Evolutionary conservation across 2,888 invertebrate species (phyloP), one percentile per base, ranked within the genome.

Genomic region (Tachina grossa): DNA sequence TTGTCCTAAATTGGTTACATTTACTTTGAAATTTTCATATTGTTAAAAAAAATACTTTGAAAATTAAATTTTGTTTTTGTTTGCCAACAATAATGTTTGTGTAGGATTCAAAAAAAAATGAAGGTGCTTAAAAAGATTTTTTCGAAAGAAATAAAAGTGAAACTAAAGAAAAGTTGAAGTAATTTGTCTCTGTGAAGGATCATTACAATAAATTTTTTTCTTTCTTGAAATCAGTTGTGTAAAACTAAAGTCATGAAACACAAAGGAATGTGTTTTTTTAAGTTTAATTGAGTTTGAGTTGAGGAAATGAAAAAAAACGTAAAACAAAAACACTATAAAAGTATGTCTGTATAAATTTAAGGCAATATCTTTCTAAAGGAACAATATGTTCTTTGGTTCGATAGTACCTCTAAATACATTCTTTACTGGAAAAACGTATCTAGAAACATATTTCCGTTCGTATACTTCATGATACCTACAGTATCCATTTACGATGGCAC

Each of bases 121-220:
- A 72, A 72, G 10, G 16, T 8, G 9, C 3, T 22, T 22, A 39
- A 47, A 49, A 5, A 45, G 61, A n/a, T 13, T 31, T 22, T 13
- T 31, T 22, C 10, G 51, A 61, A 51, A 43, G 41, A 51, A 63
- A 41, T 19, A 61, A 63, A 51, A 57, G 13, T 55, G 57, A 22
- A 41, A 9, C 39, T 13, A 5, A 61, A 49, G 13, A 61, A 49
- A 51, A 53, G 3, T 6, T 19, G 41, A 19, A 53, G 22, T 22
- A 53, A 13, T 13, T 53, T 75, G 63, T 53, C 63, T n/a, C 22
- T n/a, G 5, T n/a, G 16, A 61, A 16, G 19, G 10, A 63, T 11
- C 16, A 16, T 59, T 41, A 51, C 22, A 63, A 74, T 57, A 10
- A 45, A 45, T 57, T 55, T 47, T 71, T 31, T 71, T n/a, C n/a